Conservation (phyloP, 2,113 vertebrate genomes). For the Tinamus guttatus region DNA sequence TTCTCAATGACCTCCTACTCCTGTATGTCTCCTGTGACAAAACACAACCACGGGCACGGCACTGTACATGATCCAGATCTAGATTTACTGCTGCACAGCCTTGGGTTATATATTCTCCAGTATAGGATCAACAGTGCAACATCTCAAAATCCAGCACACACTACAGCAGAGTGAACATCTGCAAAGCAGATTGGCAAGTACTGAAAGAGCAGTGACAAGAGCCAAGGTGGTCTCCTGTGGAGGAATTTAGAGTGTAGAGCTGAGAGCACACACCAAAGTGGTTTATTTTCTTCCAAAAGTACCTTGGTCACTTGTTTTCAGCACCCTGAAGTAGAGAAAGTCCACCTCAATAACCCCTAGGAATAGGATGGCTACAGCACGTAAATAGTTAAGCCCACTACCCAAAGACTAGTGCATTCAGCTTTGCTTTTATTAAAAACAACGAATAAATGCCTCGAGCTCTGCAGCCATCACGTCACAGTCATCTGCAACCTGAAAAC, state of each 20-base stretch:
- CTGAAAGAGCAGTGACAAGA: neutral
- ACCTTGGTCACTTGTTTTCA: neutral
- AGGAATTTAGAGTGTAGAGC: neutral
- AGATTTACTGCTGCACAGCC: neutral
- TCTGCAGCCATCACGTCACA: neutral
- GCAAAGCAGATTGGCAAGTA: neutral
- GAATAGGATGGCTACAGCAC: neutral
- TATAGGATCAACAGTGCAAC: neutral
- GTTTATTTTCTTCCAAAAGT: neutral
- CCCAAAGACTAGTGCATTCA: neutral
- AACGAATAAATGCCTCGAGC: neutral
- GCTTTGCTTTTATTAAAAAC: neutral
- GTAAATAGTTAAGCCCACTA: neutral
- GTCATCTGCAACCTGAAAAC: constrained; percentile 4
- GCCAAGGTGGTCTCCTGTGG: neutral
- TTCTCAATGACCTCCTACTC: neutral
- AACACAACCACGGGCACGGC: neutral
- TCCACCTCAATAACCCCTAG: neutral
- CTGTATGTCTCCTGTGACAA: neutral
- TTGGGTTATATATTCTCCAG: neutral
- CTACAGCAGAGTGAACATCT: neutral
- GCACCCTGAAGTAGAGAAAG: neutral
- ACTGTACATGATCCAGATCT: neutral
- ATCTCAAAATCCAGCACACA: neutral
- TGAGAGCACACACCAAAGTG: neutral